These are phyloP conservation scores for Pediacus dermestoides DNA, from an alignment of 2,888 invertebrate species.

Conservation along the genomic window DNA sequence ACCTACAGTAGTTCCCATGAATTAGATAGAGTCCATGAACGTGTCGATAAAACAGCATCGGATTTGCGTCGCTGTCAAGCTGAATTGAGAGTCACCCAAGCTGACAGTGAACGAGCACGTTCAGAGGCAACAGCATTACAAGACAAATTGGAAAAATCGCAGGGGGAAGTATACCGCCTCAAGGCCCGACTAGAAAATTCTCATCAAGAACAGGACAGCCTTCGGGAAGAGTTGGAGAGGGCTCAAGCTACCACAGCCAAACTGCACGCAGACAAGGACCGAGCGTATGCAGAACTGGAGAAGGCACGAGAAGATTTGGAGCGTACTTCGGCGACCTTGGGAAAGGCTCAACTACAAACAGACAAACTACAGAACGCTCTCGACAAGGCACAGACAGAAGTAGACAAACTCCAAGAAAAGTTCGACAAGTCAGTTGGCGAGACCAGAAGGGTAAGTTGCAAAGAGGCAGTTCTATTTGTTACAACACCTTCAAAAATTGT, in stretches of 20 bases:
- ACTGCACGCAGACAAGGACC: constrained; percentile 81
- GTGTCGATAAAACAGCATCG: constrained; percentile 79
- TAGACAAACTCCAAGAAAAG: constrained; percentile 85
- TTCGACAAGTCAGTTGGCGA: constrained; percentile 79
- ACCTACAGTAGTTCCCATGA: constrained; percentile 70
- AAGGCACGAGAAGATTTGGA: constrained; percentile 80
- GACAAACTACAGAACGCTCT: constrained; percentile 86
- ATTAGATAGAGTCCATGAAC: constrained; percentile 76
- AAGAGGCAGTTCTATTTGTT: background rate
- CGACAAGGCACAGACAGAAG: constrained; percentile 86
- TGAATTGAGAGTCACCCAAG: constrained; percentile 85
- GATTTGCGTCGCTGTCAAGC: constrained; percentile 86
- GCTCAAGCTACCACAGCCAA: constrained; percentile 79
- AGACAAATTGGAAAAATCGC: constrained; percentile 90
- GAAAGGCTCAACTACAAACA: constrained; percentile 87
- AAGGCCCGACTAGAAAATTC: constrained; percentile 93
- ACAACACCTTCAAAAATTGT: no score
- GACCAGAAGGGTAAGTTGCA: constrained; percentile 66
- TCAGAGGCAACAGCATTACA: constrained; percentile 80
- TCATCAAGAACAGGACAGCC: constrained; percentile 89
- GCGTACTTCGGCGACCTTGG: constrained; percentile 81
- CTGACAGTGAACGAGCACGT: constrained; percentile 83
- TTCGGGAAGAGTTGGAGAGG: constrained; percentile 88
- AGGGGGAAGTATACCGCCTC: constrained; percentile 90
- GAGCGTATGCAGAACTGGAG: constrained; percentile 75